phyloP scores from a whole-genome alignment of 2,113 vertebrate genomes.

The Garra rufa region DNA sequence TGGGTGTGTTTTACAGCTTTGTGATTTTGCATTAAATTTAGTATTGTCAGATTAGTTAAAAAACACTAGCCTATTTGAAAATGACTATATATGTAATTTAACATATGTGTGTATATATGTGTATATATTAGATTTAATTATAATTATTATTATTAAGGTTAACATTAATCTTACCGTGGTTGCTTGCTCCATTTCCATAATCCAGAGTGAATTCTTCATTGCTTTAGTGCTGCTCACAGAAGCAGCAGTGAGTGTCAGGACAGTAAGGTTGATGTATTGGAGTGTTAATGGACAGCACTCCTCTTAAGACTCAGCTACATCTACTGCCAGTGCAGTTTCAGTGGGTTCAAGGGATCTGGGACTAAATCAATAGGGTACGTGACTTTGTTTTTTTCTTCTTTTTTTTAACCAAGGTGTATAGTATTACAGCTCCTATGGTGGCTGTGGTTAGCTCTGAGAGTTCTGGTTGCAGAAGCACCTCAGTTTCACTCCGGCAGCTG shows the following conservation, averaged over 20 bases:
- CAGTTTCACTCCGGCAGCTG: slow-evolving; percentile 72
- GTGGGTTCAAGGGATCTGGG: slow-evolving; percentile 32
- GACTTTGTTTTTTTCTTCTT: background rate
- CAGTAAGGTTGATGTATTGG: slow-evolving; percentile 51
- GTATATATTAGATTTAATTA: slow-evolving; percentile 15
- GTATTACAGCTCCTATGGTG: slow-evolving; percentile 61
- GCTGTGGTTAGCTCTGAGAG: slow-evolving; percentile 69
- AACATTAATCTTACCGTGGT: slow-evolving; percentile 71
- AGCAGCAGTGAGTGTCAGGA: slow-evolving; percentile 27
- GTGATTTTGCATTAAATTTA: background rate
- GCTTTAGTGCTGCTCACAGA: slow-evolving; percentile 48
- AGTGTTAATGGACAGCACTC: slow-evolving; percentile 41
- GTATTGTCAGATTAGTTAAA: background rate
- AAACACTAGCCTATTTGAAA: too few species aligned
- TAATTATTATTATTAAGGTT: slow-evolving; percentile 46
- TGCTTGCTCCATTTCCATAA: slow-evolving; percentile 64
- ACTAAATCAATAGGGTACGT: slow-evolving; percentile 64
- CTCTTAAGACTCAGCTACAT: slow-evolving; percentile 37
- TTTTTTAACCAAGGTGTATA: slow-evolving; percentile 54
- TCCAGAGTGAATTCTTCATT: slow-evolving; percentile 61
- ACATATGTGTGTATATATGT: too few species aligned
- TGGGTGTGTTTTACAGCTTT: background rate
- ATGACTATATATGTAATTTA: too few species aligned
- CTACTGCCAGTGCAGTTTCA: slow-evolving; percentile 50
- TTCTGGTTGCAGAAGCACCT: slow-evolving; percentile 59